Evolutionary conservation across 2,797 vertebrate genomes (phyloP).

Genomic region (Podarcis lilfordi): DNA sequence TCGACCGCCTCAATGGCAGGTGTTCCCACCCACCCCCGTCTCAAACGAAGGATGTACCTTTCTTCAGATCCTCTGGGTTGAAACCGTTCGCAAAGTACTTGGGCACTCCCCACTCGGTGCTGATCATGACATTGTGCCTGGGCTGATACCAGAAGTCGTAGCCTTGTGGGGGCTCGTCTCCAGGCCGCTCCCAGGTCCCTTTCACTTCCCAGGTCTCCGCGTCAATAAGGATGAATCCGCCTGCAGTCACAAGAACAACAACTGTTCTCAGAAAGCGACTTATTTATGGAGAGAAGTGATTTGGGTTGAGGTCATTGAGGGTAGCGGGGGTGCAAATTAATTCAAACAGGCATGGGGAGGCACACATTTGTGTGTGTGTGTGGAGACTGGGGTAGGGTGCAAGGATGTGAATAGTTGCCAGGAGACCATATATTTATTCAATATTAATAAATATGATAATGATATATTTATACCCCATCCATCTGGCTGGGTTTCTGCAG

Average conservation of each 20-base stretch:
- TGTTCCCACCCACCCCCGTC: too few species aligned
- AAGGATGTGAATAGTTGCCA: too few species aligned
- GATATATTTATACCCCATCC: too few species aligned
- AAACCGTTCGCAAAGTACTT: constrained; percentile 81
- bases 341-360: not conserved
- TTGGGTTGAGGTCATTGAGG: too few species aligned
- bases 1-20: too few species aligned
- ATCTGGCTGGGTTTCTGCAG: too few species aligned
- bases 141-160: constrained; percentile 96
- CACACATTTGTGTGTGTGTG: not conserved
- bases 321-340: not conserved
- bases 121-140: constrained; percentile 90
- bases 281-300: not conserved
- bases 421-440: too few species aligned
- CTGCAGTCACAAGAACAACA: constrained; percentile 63
- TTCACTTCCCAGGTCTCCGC: constrained; percentile 87
- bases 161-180: constrained; percentile 81
- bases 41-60: constrained; percentile 72
- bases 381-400: too few species aligned
- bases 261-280: too few species aligned
- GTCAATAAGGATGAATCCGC: constrained; percentile 88
- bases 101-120: constrained; percentile 86
- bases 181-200: constrained; percentile 86
- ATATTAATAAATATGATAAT: too few species aligned
- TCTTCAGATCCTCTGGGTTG: constrained; percentile 78